phyloP scores from a whole-genome alignment of 1,140 invertebrate genomes.

The Gryon sp. region DNA sequence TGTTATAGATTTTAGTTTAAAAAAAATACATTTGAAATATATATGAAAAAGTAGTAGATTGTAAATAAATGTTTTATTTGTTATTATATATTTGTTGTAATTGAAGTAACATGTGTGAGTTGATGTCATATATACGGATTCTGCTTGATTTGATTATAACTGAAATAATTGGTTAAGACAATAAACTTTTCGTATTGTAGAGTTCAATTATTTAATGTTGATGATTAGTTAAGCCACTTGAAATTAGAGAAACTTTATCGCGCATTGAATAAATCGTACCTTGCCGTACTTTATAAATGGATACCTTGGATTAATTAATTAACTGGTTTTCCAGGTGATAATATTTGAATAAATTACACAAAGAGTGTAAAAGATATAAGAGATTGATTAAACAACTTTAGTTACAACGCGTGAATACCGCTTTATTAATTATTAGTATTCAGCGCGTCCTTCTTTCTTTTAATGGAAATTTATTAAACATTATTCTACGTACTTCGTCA shows the following conservation, averaged over 20 bases:
- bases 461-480: constrained; percentile 53
- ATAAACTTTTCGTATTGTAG: too few species aligned
- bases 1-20: too few species aligned
- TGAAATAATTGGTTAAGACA: too few species aligned
- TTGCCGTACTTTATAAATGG: constrained; percentile 16
- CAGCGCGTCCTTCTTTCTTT: constrained; percentile 23
- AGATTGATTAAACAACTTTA: constrained; percentile 64
- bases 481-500: constrained; percentile 26
- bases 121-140: too few species aligned
- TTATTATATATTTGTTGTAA: too few species aligned
- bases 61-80: too few species aligned
- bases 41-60: too few species aligned
- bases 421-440: constrained; percentile 54
- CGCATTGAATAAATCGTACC: constrained; percentile 9
- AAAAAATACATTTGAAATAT: too few species aligned
- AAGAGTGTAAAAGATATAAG: constrained; percentile 36
- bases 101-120: too few species aligned
- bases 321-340: constrained; percentile 1
- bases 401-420: constrained; percentile 23
- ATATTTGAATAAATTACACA: constrained; percentile 50
- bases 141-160: too few species aligned
- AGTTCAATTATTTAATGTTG: constrained; percentile 11
- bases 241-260: constrained; percentile 10
- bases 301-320: constrained; percentile 42
- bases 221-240: constrained; percentile 10